Base-by-base conservation (phyloP, 2,797 vertebrate species). In the Ispidina picta region DNA sequence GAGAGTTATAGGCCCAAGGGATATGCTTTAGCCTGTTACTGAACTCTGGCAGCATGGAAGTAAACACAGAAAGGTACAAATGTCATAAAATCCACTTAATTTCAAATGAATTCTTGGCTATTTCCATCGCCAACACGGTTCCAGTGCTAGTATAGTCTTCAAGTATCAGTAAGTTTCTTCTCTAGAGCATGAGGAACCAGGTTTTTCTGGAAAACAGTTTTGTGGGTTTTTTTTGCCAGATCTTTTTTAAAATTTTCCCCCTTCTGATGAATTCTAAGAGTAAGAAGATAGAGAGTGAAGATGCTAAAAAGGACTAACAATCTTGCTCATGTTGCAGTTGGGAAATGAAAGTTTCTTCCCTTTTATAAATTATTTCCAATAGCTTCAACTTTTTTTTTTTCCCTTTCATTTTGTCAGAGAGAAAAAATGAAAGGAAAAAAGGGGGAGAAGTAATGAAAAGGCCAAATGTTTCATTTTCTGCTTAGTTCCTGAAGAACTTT, bases 341-440 rank as follows among this genome's bases (percentile, higher is more conserved):
- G 71, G 59, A 66, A 93, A 52, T 7, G 1, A 21, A 80, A 41
- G 43, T 29, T 64, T 69, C 39, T 86, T 83, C 21, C 41, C 33
- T 69, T 83, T 72, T 60, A 19, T 52, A 83, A 90, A 69, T 87
- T 3, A 41, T 70, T 92, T 90, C 60, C 46, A 21, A 10, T n/a
- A 10, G 28, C 72, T 92, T 84, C 60, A 84, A 33, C 11, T 55
- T 15, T 76, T 15, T 12, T 60, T 56, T 71, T 68, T n/a, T 21
- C n/a, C 29, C 75, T 74, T 54, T 43, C 5, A 43, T 66, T 82
- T 59, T 74, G 26, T 77, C 2, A 4, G 39, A 52, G 46, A 70
- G 82, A 84, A 75, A 69, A 46, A 71, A 62, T 15, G 18, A 79
- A 74, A 84, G 22, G 44, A 72, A 76, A 72, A 73, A 68, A 41